Evolutionary conservation across 2,113 vertebrate genomes (phyloP).

Genomic region (Mixornis gularis): DNA sequence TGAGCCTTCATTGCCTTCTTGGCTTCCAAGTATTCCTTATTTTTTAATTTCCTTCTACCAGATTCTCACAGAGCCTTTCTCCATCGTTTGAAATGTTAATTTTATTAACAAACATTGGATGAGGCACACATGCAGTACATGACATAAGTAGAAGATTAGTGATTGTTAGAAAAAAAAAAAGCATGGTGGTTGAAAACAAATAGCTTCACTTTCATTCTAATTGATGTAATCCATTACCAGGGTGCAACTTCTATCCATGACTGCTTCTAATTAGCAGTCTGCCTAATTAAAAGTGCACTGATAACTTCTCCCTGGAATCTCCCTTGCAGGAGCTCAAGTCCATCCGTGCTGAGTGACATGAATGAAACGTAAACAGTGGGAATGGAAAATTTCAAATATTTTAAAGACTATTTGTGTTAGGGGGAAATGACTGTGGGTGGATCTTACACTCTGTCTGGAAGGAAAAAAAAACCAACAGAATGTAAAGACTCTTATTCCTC

Average conservation of each 20-base stretch:
- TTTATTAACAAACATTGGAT: neutral
- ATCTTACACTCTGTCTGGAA: neutral
- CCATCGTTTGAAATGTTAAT: neutral
- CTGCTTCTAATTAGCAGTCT: neutral
- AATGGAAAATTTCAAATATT: neutral
- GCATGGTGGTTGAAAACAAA: neutral
- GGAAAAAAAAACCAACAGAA: neutral
- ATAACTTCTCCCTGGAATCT: neutral
- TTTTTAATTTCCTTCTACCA: neutral
- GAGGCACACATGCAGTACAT: neutral
- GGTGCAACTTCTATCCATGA: neutral
- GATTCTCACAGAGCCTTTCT: neutral
- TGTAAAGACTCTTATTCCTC: neutral
- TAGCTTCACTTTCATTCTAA: neutral
- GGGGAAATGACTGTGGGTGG: neutral
- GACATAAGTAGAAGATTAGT: neutral
- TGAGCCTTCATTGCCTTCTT: neutral
- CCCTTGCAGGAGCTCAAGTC: neutral
- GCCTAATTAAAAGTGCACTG: neutral
- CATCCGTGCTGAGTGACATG: neutral
- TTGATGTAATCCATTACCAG: neutral
- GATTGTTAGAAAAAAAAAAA: neutral
- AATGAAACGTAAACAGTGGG: fast-evolving
- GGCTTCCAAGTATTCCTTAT: neutral
- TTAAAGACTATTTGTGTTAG: neutral